Evolutionary conservation across 2,888 invertebrate genomes (phyloP).

Genomic region (Seira musarum): DNA sequence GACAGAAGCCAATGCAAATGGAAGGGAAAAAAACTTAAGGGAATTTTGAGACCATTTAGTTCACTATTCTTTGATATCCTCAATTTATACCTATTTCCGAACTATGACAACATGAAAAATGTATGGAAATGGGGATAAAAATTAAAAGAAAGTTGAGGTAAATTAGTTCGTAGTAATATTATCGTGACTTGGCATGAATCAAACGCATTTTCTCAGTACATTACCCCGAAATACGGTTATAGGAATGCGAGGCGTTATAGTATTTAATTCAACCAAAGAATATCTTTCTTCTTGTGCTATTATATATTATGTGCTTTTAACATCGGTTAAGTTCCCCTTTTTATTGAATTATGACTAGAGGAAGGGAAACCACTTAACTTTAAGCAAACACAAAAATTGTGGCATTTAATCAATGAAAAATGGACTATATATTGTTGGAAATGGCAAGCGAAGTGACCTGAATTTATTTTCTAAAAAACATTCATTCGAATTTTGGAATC

Average conservation of each 20-base stretch:
- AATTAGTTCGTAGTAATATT: too few relatives aligned
- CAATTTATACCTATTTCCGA: slow-evolving; percentile 16
- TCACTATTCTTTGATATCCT: slow-evolving; percentile 18
- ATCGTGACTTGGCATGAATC: slow-evolving; percentile 42
- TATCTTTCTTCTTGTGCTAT: too few relatives aligned
- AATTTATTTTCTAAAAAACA: slow-evolving; percentile 1
- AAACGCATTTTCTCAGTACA: slow-evolving; percentile 37
- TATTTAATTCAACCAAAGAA: too few relatives aligned
- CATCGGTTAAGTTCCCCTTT: too few relatives aligned
- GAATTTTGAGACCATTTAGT: not conserved
- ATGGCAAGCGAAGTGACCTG: not conserved
- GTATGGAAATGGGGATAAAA: not conserved
- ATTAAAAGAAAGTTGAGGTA: too few relatives aligned
- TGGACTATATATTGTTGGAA: not conserved
- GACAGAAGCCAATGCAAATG: slow-evolving; percentile 45
- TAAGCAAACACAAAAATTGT: not conserved
- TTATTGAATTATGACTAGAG: not conserved
- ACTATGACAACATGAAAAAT: not conserved
- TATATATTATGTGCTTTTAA: too few relatives aligned
- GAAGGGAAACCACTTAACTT: too few relatives aligned
- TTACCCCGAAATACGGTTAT: too few relatives aligned
- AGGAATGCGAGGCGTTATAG: too few relatives aligned
- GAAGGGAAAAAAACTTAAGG: slow-evolving; percentile 15
- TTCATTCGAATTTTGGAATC: not conserved
- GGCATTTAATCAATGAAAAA: not conserved